Evolutionary conservation across 2,113 vertebrate genomes (phyloP), one percentile per base, ranked within the genome.

Genomic region (Mugil cephalus): DNA sequence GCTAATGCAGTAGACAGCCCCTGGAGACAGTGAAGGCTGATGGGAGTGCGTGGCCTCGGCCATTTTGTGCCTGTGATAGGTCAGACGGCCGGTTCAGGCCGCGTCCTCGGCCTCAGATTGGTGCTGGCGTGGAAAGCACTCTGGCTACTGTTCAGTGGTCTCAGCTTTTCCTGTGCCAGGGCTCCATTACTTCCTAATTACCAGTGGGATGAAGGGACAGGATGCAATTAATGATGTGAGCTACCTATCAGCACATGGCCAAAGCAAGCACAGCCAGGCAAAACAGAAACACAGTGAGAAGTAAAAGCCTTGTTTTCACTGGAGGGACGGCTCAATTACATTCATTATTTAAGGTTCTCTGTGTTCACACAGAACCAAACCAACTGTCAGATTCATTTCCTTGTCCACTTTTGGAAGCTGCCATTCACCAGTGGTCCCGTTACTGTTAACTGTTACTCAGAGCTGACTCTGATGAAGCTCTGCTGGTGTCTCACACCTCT

Each of bases 161-260:
- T 92, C 83, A 47, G 11, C 74, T 88, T 82, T 85, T 85, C 59
- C 67, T 50, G 61, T 69, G 79, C 76, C 61, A 77, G 24, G 64
- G 69, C 72, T 89, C 85, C 77, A 88, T 90, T 89, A 87, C 64
- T 13, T 45, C 66, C 83, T 86, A 83, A 91, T 87, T 82, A 89
- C 82, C 84, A 74, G 63, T 54, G 80, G 87, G 87, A 82, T 68
- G 50, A 68, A 79, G 88, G 84, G 82, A 86, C 80, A 60, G 79
- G 82, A 79, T 79, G 55, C 21, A 34, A 77, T 87, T 83, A 85
- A 83, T 83, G 79, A 74, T 56, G 74, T 17, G 30, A 75, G 72
- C 64, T 69, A 86, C 69, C 88, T 71, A 77, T 38, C 76, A 45
- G 36, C 63, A 56, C 53, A 56, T 59, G 18, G 43, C 60, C 1